A percentile compares a stretch with the other conserved stretches of the same genome.
Evolutionary conservation across 2,888 invertebrate genomes (phyloP).

Genomic region (Nemoura dubitans): DNA sequence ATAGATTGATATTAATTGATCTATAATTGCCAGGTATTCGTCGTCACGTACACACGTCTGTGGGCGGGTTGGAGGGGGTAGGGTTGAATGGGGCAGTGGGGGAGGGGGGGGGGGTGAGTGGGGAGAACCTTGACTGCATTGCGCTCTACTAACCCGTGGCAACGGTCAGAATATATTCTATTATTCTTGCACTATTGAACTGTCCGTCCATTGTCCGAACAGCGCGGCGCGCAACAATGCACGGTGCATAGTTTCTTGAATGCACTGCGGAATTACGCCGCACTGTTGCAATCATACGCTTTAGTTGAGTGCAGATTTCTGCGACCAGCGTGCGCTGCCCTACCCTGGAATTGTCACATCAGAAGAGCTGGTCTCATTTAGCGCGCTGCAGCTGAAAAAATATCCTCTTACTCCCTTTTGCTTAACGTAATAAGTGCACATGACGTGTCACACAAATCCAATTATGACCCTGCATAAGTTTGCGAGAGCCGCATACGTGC

Average conservation of each 20-base stretch:
- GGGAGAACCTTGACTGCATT: background rate
- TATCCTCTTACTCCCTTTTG: background rate
- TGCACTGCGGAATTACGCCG: background rate
- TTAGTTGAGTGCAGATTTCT: background rate
- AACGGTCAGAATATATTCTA: constrained; percentile 19
- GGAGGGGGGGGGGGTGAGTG: background rate
- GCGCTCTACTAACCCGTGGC: background rate
- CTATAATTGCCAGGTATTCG: background rate
- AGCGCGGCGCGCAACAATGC: background rate
- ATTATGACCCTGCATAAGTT: background rate
- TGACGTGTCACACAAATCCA: background rate
- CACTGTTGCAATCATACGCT: background rate
- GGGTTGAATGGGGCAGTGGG: too few relatives aligned
- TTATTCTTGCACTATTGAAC: constrained; percentile 30
- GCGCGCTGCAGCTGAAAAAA: background rate
- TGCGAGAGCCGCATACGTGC: background rate
- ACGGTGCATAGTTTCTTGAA: constrained; percentile 1
- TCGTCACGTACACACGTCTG: background rate
- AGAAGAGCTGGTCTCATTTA: background rate
- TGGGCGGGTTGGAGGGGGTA: background rate
- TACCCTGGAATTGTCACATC: background rate
- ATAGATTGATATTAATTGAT: constrained; percentile 12
- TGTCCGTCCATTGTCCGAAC: constrained; percentile 18
- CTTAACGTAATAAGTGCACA: constrained; percentile 7
- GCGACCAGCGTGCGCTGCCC: background rate